phyloP scores from a whole-genome alignment of 1,140 invertebrate genomes.

The Medauroidea extradentata region DNA sequence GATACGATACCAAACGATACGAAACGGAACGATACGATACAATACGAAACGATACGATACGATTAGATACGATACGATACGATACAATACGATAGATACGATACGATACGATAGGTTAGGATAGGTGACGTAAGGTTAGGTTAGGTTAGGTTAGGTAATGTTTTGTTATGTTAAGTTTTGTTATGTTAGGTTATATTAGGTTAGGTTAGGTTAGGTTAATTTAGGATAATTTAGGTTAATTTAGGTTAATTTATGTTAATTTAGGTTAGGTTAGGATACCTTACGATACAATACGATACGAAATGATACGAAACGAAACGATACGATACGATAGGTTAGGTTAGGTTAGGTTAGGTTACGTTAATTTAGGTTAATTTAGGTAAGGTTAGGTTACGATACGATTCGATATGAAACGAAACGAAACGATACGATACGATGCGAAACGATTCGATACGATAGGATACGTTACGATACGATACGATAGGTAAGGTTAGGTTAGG shows the following conservation, averaged over 20 bases:
- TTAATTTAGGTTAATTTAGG: background rate
- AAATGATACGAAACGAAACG: background rate
- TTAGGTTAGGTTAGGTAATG: background rate
- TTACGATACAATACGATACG: background rate
- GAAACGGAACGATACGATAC: background rate
- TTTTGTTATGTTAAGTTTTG: no score
- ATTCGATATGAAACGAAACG: conserved; percentile 3
- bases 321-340: background rate
- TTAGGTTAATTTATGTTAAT: no score
- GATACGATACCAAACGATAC: background rate
- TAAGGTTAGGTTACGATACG: conserved; percentile 2
- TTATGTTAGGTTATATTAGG: no score
- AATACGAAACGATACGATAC: background rate
- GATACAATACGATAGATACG: no score
- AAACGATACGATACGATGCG: conserved; percentile 7
- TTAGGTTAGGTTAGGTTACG: background rate
- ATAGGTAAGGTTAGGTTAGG: background rate
- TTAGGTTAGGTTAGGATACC: background rate
- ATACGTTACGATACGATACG: background rate
- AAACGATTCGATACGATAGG: conserved; percentile 5
- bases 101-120: no score
- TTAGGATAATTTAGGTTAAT: background rate
- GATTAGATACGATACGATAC: no score
- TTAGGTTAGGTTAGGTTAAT: no score
- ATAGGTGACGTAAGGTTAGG: no score